Evolutionary conservation across 2,888 invertebrate genomes (phyloP).

Genomic region (Piscicola geometra): DNA sequence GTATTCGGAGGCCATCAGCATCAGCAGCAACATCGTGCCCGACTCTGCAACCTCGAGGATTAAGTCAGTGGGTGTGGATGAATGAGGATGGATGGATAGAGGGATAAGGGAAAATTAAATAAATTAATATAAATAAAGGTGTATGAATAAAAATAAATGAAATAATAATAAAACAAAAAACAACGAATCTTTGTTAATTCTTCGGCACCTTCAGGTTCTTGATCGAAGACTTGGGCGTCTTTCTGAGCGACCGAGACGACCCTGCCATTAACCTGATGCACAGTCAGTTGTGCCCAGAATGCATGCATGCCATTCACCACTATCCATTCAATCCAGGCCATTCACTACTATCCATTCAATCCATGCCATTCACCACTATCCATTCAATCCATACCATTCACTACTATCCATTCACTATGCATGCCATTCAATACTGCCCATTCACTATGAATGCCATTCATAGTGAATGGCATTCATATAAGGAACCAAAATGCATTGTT

Average conservation of each 20-base stretch:
- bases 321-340: background rate
- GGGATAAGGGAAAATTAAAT: background rate
- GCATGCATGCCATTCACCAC: background rate
- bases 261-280: background rate
- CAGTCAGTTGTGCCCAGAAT: too few relatives aligned
- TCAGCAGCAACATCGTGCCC: background rate
- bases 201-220: background rate
- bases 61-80: background rate
- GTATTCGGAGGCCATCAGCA: background rate
- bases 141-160: too few relatives aligned
- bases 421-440: background rate
- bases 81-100: background rate
- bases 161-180: too few relatives aligned
- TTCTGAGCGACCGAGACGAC: background rate
- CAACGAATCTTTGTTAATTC: too few relatives aligned
- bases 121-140: too few relatives aligned
- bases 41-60: background rate
- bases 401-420: background rate
- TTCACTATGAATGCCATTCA: background rate
- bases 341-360: background rate
- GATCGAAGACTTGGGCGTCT: background rate
- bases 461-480: too few relatives aligned
- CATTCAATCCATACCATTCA: background rate
- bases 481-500: too few relatives aligned
- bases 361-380: background rate